Conservation (phyloP, 2,113 vertebrate genomes). For the Eupsittula cactorum region DNA sequence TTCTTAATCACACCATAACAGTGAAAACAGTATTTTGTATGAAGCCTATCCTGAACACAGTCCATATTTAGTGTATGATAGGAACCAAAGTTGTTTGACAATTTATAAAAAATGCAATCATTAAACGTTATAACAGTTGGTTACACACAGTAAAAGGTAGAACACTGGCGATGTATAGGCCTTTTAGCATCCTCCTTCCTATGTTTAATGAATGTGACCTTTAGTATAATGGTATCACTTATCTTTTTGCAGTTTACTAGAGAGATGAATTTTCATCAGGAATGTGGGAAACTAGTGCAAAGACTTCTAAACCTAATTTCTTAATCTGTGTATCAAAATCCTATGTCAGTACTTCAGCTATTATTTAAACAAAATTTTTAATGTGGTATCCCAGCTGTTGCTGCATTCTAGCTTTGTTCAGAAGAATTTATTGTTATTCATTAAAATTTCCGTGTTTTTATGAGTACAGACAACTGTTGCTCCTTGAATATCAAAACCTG, state of each 20-base stretch:
- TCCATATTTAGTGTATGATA: neutral
- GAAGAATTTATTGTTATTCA: neutral
- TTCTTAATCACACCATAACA: neutral
- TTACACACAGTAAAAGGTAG: neutral
- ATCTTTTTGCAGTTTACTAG: neutral
- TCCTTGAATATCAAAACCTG: neutral
- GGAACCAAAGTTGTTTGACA: neutral
- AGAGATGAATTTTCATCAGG: neutral
- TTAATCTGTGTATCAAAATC: neutral
- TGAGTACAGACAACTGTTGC: neutral
- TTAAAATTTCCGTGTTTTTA: accelerated
- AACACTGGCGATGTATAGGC: neutral
- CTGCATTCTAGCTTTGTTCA: neutral
- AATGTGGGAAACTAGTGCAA: neutral
- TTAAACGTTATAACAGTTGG: neutral
- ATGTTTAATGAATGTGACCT: neutral
- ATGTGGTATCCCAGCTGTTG: neutral
- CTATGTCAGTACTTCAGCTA: neutral
- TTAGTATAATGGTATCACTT: neutral
- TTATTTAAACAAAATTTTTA: neutral
- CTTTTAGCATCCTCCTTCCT: neutral
- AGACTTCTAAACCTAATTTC: neutral
- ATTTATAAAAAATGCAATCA: neutral
- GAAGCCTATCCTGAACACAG: accelerated
- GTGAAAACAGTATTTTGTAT: neutral